Evolutionary conservation across 2,797 vertebrate genomes (phyloP).

Genomic region (Gallinago stenura): DNA sequence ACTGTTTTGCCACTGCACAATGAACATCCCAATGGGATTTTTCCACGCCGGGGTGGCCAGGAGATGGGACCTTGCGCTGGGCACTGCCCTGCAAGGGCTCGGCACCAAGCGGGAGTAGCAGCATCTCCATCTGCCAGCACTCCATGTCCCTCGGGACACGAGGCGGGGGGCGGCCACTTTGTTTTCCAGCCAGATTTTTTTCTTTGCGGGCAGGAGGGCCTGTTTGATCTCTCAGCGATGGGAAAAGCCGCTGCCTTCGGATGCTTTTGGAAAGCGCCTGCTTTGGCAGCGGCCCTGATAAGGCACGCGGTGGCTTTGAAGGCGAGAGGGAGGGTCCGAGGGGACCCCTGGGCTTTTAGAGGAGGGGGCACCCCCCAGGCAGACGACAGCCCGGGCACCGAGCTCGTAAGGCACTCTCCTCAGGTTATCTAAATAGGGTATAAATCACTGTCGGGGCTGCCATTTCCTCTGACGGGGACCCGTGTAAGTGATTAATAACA

Average conservation of each 20-base stretch:
- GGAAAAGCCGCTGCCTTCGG: neutral
- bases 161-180: neutral
- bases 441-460: conserved; percentile 30
- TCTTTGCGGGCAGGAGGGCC: conserved; percentile 42
- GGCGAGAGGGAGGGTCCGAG: neutral
- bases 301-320: neutral
- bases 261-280: neutral
- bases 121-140: accelerated
- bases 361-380: neutral
- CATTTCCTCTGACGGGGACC: conserved; percentile 33
- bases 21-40: neutral
- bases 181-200: conserved; percentile 25
- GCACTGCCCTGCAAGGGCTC: neutral
- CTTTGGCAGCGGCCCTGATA: conserved; percentile 6
- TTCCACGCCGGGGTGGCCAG: neutral
- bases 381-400: neutral
- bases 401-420: neutral
- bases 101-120: neutral
- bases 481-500: neutral
- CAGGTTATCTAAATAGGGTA: conserved; percentile 45
- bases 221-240: neutral
- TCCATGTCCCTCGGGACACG: accelerated
- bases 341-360: neutral
- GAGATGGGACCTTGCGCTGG: neutral
- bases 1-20: neutral